Evolutionary conservation across 2,113 vertebrate genomes (phyloP), one percentile per base, ranked within the genome.

Genomic region (Charina bottae): DNA sequence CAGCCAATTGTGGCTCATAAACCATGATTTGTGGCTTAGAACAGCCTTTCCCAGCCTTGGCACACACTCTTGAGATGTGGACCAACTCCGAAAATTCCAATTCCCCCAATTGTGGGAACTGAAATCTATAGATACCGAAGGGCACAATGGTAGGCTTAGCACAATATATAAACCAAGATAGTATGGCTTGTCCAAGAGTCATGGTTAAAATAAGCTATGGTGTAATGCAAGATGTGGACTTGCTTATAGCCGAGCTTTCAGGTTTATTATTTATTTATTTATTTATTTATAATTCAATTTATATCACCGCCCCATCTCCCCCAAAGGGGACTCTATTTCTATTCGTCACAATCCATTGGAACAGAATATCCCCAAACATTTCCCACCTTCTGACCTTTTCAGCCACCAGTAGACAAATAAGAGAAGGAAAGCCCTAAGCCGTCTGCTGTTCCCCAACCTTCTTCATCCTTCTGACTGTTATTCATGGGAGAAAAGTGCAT

Each of bases 311-410:
- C n/a, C n/a, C n/a, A n/a, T n/a, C n/a, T n/a, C n/a, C n/a, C n/a
- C n/a, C n/a, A n/a, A n/a, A n/a, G n/a, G n/a, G n/a, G n/a, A n/a
- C n/a, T n/a, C n/a, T n/a, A n/a, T n/a, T 42, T 11, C 19, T 33
- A 33, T 72, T 28, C 4, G 42, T 33, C 89, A 72, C 21, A 26
- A 90, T 53, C 85, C 83, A 42, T 91, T 88, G 85, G 49, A 83
- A 6, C 59, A 84, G 56, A 89, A 88, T 49, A 90, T 68, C 88
- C 90, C 72, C 54, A 37, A 92, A 90, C 83, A 8, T 6, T 78
- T 95, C 93, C 87, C 94, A 89, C 89, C 87, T 90, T 93, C 62
- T 92, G 85, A 60, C 83, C 93, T 90, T 87, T 93, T 89, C 89
- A 90, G 46, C 89, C 93, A 59, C 92, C 60, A 42, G 56, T 49